These are phyloP conservation scores for Apis dorsata DNA, from an alignment of 1,140 invertebrate species.

Conservation along the genomic window DNA sequence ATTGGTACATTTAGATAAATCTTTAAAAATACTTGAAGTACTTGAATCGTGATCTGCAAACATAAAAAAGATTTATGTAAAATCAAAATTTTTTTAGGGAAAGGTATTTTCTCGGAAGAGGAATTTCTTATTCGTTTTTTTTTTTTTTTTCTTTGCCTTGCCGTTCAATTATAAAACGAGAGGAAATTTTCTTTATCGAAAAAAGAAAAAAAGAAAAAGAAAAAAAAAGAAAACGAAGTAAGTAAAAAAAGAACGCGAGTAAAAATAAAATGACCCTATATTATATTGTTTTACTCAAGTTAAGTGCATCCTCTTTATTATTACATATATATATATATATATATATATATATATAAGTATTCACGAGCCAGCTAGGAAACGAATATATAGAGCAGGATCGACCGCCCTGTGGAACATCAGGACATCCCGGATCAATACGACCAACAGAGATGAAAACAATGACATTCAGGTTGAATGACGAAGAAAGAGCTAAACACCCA, in stretches of 20 bases:
- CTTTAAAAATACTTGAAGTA: neutral
- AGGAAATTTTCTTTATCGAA: too few species aligned
- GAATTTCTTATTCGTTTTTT: too few species aligned
- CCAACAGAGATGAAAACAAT: constrained; percentile 63
- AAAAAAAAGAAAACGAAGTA: too few species aligned
- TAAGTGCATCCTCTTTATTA: neutral
- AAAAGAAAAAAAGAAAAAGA: too few species aligned
- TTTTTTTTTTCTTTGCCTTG: neutral
- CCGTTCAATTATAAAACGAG: too few species aligned
- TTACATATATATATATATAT: neutral
- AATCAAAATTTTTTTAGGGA: neutral
- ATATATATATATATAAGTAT: neutral
- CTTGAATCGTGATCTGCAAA: neutral
- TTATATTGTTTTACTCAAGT: neutral
- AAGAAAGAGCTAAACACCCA: constrained; percentile 48
- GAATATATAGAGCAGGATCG: constrained; percentile 62
- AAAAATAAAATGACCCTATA: too few species aligned
- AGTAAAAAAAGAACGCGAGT: neutral
- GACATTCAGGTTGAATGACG: constrained; percentile 27
- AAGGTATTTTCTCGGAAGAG: too few species aligned
- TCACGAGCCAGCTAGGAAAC: constrained; percentile 15
- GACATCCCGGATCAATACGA: constrained; percentile 71
- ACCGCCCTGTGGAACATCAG: constrained; percentile 66
- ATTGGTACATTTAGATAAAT: neutral
- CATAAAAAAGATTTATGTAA: neutral